phyloP scores from a whole-genome alignment of 2,888 invertebrate genomes.

The Tanytarsus gracilentus region DNA sequence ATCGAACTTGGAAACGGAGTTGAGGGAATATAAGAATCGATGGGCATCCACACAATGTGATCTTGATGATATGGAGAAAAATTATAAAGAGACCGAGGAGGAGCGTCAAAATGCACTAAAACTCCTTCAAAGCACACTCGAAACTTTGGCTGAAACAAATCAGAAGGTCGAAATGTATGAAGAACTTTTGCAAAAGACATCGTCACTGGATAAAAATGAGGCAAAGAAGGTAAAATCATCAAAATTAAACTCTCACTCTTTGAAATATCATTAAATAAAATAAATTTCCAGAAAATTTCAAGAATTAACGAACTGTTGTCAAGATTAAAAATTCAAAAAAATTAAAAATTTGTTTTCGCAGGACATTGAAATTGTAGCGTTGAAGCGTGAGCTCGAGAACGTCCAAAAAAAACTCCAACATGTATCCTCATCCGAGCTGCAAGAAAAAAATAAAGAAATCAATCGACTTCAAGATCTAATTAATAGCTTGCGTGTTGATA shows the following conservation, averaged over 20 bases:
- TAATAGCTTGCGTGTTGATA: constrained; percentile 31
- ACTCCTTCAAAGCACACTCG: not conserved
- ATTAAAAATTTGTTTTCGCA: not conserved
- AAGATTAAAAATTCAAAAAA: not conserved
- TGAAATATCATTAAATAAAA: not conserved
- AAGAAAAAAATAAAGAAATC: constrained; percentile 51
- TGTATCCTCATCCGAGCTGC: constrained; percentile 41
- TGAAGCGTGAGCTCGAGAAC: not conserved
- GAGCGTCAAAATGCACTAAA: constrained; percentile 3
- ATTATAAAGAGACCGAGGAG: not conserved
- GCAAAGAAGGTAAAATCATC: not conserved
- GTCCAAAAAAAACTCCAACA: constrained; percentile 35
- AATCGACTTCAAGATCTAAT: constrained; percentile 41
- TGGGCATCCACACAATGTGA: constrained; percentile 11
- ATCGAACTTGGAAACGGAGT: not conserved
- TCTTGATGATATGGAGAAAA: not conserved
- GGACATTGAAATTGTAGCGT: not conserved
- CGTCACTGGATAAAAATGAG: too few species aligned
- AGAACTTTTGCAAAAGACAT: not conserved
- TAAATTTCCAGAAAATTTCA: not conserved
- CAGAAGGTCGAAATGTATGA: not conserved
- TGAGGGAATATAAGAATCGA: not conserved
- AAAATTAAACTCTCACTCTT: not conserved
- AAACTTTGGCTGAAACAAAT: not conserved
- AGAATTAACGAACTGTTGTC: not conserved